These are phyloP conservation scores for Atopsyche davidsoni DNA, from an alignment of 1,140 invertebrate species.

Conservation along the genomic window DNA sequence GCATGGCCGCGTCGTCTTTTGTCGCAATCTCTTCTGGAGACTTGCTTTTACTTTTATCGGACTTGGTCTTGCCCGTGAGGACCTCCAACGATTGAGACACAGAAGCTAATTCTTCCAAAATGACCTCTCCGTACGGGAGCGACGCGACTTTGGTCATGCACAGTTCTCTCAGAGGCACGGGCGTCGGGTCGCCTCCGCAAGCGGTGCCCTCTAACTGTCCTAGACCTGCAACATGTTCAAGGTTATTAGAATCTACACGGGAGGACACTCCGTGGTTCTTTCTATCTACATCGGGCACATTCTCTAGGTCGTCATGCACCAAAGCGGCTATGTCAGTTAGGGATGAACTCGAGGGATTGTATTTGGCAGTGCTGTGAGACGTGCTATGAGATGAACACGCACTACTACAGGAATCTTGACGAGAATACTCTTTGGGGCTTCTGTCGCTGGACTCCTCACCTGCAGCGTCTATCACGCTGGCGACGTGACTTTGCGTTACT, in stretches of 20 bases:
- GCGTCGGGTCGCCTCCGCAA: conserved; percentile 16
- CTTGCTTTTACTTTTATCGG: conserved; percentile 3
- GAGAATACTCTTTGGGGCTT: conserved; percentile 31
- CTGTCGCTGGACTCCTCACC: conserved; percentile 15
- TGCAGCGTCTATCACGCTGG: conserved; percentile 4
- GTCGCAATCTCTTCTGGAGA: conserved; percentile 12
- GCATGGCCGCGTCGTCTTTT: conserved; percentile 28
- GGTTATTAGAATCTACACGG: conserved; percentile 3
- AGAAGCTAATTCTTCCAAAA: conserved; percentile 59
- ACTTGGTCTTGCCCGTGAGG: conserved; percentile 27
- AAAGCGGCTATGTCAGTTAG: conserved; percentile 44
- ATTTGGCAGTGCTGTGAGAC: conserved; percentile 44
- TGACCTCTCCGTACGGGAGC: conserved; percentile 57
- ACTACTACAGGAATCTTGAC: conserved; percentile 48
- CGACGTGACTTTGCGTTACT: neutral
- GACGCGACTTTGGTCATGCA: conserved; percentile 57
- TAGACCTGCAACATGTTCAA: conserved; percentile 22
- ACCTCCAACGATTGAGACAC: conserved; percentile 55
- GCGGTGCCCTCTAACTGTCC: neutral
- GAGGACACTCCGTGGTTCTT: neutral
- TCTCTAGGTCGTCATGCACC: conserved; percentile 37
- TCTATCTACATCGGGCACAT: conserved; percentile 1
- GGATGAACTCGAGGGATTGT: conserved; percentile 45
- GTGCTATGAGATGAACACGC: conserved; percentile 40
- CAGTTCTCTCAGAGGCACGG: conserved; percentile 42